Conservation (phyloP, 1,140 invertebrate species). For the Heliconius hermathena region DNA sequence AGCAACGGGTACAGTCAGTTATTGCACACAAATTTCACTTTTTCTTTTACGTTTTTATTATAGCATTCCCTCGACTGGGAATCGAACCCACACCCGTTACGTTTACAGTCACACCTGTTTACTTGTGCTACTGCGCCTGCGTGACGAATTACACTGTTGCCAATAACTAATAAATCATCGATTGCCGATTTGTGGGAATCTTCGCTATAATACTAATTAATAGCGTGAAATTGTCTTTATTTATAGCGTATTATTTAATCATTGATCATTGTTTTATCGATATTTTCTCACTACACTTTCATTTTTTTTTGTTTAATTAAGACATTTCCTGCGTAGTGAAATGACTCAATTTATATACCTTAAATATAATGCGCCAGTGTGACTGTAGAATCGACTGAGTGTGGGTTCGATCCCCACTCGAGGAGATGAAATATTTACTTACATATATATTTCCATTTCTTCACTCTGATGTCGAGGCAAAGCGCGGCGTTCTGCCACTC, state of each 20-base stretch:
- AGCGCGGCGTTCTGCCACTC: no score
- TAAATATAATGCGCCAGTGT: no score
- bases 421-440: no score
- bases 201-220: background rate
- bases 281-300: background rate
- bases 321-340: background rate
- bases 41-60: no score
- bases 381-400: no score
- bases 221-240: background rate
- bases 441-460: no score
- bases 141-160: background rate
- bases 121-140: no score
- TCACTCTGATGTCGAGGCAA: no score
- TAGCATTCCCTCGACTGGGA: no score
- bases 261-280: background rate
- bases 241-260: background rate
- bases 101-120: no score
- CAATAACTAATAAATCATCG: background rate
- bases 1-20: background rate
- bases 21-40: background rate
- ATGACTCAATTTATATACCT: background rate
- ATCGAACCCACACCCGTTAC: no score
- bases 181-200: background rate
- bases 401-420: no score
- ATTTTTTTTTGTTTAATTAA: background rate